Base-by-base conservation (phyloP, 53 echinoderm and acorn worm species). In the Mesocentrotus franciscanus region DNA sequence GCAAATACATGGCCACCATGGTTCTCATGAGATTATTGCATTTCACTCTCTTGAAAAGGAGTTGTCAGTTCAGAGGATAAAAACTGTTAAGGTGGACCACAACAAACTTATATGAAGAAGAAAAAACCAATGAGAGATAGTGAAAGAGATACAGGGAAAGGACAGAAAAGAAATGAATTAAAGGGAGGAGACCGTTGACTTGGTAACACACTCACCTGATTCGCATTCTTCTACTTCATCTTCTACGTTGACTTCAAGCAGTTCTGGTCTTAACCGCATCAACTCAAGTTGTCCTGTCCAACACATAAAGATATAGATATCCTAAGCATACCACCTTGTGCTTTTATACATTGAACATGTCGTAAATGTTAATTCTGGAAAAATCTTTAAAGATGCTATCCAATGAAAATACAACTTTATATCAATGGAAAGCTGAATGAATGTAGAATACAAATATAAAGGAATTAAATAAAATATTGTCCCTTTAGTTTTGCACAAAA, bases 171-270 rank as follows among this genome's bases (percentile, higher is more conserved):
- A 58, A 84, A 27, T 87, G 4, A 34, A 34, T 39, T 55, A 33
- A 87, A 87, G 29, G 27, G 27, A 27, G 60, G 49, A 87, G 24
- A 57, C 27, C 8, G 87, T 87, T 59, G 87, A 7, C 58, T 16
- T 90, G 94, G 75, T 2, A 70, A 85, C 71, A 60, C 17, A 96
- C 97, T 93, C 90, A 98, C 98, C 98, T 95, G 97, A 97, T 56
- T 98, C 98, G 79, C 95, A 94, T 78, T 97, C 98, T 39, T 98
- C 98, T 18, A 95, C 96, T 60, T 97, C 98, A 89, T 98, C 98
- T 90, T 97, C 97, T 26, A 97, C 96, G 32, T 95, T 92, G 94
- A 96, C 93, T 70, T 95, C 95, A 34, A 95, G 93, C 78, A 96
- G 94, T 26, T 95, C 97, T 33, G 97, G 96, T 58, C 97, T 90